Evolutionary conservation across 2,888 invertebrate species (phyloP).

Genomic region (Drymonia ruficornis): DNA sequence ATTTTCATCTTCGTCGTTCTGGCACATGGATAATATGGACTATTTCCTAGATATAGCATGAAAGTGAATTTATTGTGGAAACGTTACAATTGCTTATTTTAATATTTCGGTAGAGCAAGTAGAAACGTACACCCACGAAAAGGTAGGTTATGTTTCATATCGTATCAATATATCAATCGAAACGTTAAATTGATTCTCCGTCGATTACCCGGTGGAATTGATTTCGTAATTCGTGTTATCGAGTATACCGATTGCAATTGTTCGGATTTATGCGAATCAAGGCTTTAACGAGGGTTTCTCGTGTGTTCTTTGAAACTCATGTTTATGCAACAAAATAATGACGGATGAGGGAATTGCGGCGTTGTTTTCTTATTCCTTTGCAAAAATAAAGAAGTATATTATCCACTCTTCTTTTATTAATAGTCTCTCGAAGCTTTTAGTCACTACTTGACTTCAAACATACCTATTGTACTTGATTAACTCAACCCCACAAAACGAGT

Average conservation of each 20-base stretch:
- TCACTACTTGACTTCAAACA: too few species aligned
- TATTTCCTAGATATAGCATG: too few species aligned
- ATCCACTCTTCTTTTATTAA: too few species aligned
- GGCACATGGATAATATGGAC: too few species aligned
- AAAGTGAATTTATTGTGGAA: too few species aligned
- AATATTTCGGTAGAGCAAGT: neutral
- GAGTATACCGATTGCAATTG: conserved; percentile 30
- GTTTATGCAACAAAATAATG: conserved; percentile 17
- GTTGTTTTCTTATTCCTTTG: too few species aligned
- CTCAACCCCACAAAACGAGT: too few species aligned
- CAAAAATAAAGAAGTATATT: too few species aligned
- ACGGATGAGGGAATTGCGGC: neutral
- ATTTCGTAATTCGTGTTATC: conserved; percentile 41
- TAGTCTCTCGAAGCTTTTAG: too few species aligned
- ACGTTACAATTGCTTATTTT: too few species aligned
- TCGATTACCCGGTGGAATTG: conserved; percentile 44
- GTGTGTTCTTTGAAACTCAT: conserved; percentile 20
- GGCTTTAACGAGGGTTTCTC: conserved; percentile 19
- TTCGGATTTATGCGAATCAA: conserved; percentile 29
- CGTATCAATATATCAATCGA: conserved; percentile 33
- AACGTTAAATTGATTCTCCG: conserved; percentile 41
- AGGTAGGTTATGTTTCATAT: conserved; percentile 36
- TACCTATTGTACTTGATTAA: too few species aligned
- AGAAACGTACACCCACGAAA: neutral
- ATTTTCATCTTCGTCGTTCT: too few species aligned